Evolutionary conservation across 2,888 invertebrate species (phyloP).

Genomic region (Pollenia angustigena): DNA sequence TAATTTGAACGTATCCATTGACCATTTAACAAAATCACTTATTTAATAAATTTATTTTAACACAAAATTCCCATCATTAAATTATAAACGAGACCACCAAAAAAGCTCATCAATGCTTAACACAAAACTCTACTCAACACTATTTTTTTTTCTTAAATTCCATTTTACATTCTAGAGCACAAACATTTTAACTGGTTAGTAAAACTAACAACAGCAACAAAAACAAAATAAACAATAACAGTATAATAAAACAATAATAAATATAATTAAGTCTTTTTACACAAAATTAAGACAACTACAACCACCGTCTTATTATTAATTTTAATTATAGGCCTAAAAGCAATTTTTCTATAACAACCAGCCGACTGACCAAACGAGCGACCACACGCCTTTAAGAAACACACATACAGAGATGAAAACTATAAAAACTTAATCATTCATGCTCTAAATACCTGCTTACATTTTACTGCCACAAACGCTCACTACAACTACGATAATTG

Average conservation of each 20-base stretch:
- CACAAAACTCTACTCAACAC: slow-evolving; percentile 1
- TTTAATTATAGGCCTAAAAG: slow-evolving; percentile 68
- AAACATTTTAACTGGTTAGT: slow-evolving; percentile 33
- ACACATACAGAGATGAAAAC: slow-evolving; percentile 5
- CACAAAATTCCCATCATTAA: slow-evolving; percentile 39
- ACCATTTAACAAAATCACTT: slow-evolving; percentile 4
- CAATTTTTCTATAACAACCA: slow-evolving; percentile 47
- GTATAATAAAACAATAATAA: slow-evolving; percentile 62
- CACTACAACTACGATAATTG: slow-evolving; percentile 22
- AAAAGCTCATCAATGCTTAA: slow-evolving; percentile 28
- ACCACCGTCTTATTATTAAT: slow-evolving; percentile 61
- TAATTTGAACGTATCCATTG: not conserved
- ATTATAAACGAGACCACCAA: slow-evolving; percentile 27
- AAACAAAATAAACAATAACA: slow-evolving; percentile 1
- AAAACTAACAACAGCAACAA: not conserved
- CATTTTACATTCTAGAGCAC: slow-evolving; percentile 37
- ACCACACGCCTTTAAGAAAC: slow-evolving; percentile 59
- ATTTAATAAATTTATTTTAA: slow-evolving; percentile 6
- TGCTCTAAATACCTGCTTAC: slow-evolving; percentile 62
- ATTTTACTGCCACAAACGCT: slow-evolving; percentile 10
- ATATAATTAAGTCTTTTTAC: slow-evolving; percentile 67
- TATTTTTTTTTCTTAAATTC: not conserved
- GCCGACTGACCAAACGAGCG: slow-evolving; percentile 21
- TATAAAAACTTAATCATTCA: slow-evolving; percentile 55
- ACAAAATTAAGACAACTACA: slow-evolving; percentile 68